Evolutionary conservation across 2,888 invertebrate genomes (phyloP).

Genomic region (Agrotis puta): DNA sequence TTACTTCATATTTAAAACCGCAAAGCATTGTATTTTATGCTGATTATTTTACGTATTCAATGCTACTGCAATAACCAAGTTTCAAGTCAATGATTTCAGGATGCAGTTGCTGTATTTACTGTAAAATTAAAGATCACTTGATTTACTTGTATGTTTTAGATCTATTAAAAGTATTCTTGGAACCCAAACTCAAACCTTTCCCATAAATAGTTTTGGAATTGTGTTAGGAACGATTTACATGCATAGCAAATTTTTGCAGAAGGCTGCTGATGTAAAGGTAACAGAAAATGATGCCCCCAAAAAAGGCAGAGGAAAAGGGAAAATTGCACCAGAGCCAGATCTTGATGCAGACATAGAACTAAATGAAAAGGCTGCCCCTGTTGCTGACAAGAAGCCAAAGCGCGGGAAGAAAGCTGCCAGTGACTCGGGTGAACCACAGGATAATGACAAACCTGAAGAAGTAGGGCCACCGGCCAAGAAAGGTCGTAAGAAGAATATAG

Average conservation of each 20-base stretch:
- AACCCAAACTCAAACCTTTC: constrained; percentile 1
- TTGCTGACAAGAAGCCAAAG: constrained; percentile 76
- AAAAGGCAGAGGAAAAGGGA: constrained; percentile 84
- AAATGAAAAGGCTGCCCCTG: constrained; percentile 61
- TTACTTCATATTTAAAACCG: constrained; percentile 27
- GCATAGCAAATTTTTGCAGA: constrained; percentile 76
- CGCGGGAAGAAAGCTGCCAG: constrained; percentile 79
- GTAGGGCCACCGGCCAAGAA: constrained; percentile 78
- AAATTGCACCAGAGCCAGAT: constrained; percentile 70
- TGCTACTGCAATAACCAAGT: neutral
- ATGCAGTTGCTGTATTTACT: neutral
- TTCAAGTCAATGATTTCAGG: neutral
- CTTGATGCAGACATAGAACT: constrained; percentile 65
- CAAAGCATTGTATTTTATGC: neutral
- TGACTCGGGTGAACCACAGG: constrained; percentile 69
- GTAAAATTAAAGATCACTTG: neutral
- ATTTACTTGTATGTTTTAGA: neutral
- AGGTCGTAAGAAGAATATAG: constrained; percentile 80
- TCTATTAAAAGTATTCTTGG: neutral
- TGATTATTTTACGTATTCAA: neutral
- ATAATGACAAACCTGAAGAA: constrained; percentile 75
- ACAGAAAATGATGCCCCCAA: constrained; percentile 81
- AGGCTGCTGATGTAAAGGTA: constrained; percentile 81
- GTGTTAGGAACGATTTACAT: constrained; percentile 18
- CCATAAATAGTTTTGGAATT: neutral